phyloP scores from a whole-genome alignment of 2,113 vertebrate genomes.

The Athene noctua region DNA sequence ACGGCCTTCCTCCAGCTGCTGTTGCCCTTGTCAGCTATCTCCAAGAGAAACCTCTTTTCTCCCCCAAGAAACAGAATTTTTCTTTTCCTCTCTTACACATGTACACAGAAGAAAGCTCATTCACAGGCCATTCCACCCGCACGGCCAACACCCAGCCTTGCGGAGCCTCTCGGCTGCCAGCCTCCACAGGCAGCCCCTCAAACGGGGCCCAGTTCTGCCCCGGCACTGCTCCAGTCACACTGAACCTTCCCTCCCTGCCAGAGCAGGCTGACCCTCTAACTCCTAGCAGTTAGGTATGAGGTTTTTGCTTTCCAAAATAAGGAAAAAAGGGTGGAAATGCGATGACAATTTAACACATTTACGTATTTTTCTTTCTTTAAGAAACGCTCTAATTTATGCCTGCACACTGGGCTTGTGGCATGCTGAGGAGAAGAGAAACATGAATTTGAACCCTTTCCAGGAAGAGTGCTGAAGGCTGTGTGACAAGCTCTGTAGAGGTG shows the following conservation, averaged over 20 bases:
- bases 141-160: background rate
- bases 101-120: background rate
- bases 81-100: background rate
- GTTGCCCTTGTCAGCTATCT: background rate
- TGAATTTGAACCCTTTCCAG: rapidly evolving
- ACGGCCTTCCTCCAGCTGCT: rapidly evolving
- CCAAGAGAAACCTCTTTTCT: background rate
- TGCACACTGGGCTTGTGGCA: background rate
- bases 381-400: rapidly evolving
- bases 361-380: background rate
- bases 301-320: background rate
- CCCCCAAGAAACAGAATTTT: background rate
- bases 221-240: rapidly evolving
- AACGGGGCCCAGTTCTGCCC: background rate
- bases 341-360: background rate
- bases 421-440: background rate
- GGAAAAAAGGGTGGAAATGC: background rate
- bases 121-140: background rate
- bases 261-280: background rate
- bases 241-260: rapidly evolving
- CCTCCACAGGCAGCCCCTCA: background rate
- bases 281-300: background rate
- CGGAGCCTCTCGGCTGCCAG: background rate
- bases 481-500: background rate
- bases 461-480: rapidly evolving